Conservation (phyloP, 2,888 invertebrate genomes). For the Eustalomyia histrio region DNA sequence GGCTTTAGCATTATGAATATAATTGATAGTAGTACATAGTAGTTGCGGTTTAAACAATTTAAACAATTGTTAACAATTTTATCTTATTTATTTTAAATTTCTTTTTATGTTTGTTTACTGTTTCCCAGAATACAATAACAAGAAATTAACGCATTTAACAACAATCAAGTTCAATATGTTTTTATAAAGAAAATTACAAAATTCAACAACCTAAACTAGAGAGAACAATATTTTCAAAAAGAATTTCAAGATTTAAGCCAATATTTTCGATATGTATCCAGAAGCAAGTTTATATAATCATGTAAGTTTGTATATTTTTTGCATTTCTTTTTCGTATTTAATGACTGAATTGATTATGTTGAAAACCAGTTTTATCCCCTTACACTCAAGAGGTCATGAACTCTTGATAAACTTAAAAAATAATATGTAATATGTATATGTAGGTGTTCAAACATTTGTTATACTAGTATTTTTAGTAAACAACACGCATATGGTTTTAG, state of each 20-base stretch:
- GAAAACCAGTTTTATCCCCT: constrained; percentile 31
- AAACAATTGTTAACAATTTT: neutral
- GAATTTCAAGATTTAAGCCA: neutral
- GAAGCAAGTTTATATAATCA: neutral
- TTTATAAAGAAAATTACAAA: neutral
- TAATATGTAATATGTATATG: too few species aligned
- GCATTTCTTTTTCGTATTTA: constrained; percentile 23
- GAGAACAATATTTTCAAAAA: neutral
- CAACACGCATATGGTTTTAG: neutral
- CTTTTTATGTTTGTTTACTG: neutral
- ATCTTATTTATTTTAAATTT: neutral
- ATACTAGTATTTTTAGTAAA: neutral
- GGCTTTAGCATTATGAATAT: neutral
- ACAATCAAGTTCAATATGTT: neutral
- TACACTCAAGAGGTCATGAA: constrained; percentile 41
- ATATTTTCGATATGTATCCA: neutral
- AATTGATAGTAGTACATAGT: neutral
- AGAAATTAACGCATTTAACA: neutral
- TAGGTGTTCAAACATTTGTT: constrained; percentile 9
- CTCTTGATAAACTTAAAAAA: constrained; percentile 5
- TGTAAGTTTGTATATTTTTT: constrained; percentile 9
- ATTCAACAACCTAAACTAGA: neutral
- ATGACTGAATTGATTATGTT: too few species aligned
- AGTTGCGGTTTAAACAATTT: neutral
- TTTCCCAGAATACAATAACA: neutral